A percentile compares a stretch with the other conserved stretches of the same genome.
Evolutionary conservation across 2,113 vertebrate genomes (phyloP).

Genomic region (Pampusana beccarii): DNA sequence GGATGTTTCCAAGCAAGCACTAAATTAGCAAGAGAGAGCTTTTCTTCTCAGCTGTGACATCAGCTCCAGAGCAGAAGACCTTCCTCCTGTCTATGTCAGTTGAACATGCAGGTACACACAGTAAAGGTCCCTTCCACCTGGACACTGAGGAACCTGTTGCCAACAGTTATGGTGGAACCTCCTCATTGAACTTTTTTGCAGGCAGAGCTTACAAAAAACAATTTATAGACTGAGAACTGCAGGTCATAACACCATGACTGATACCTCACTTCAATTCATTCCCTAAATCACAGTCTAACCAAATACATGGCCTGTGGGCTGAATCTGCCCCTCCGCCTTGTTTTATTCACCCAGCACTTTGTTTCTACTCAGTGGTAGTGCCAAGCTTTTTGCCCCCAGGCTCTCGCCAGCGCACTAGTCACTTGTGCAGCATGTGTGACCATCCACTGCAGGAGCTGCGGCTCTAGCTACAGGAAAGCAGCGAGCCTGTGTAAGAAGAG

Average conservation of each 20-base stretch:
- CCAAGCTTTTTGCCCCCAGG: too few relatives aligned
- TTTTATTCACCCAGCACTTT: too few relatives aligned
- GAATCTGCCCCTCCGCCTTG: too few relatives aligned
- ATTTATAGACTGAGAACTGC: neutral
- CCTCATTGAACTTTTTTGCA: neutral
- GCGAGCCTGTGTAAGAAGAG: too few relatives aligned
- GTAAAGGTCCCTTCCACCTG: neutral
- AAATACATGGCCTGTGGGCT: too few relatives aligned
- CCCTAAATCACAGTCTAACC: neutral
- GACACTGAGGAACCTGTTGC: neutral
- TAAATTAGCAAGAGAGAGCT: neutral
- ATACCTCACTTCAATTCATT: neutral
- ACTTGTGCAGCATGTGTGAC: too few relatives aligned
- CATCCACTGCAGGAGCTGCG: too few relatives aligned
- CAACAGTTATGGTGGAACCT: neutral
- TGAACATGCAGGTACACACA: neutral
- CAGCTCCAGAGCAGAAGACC: neutral
- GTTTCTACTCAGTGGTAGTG: too few relatives aligned
- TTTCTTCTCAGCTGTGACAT: neutral
- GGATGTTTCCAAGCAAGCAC: neutral
- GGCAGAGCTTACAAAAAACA: neutral
- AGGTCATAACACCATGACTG: neutral
- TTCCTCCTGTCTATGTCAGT: neutral
- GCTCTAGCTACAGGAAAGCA: too few relatives aligned
- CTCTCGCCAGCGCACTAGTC: too few relatives aligned